These are phyloP conservation scores for Buathra laborator DNA, from an alignment of 2,888 invertebrate genomes.

Conservation along the genomic window DNA sequence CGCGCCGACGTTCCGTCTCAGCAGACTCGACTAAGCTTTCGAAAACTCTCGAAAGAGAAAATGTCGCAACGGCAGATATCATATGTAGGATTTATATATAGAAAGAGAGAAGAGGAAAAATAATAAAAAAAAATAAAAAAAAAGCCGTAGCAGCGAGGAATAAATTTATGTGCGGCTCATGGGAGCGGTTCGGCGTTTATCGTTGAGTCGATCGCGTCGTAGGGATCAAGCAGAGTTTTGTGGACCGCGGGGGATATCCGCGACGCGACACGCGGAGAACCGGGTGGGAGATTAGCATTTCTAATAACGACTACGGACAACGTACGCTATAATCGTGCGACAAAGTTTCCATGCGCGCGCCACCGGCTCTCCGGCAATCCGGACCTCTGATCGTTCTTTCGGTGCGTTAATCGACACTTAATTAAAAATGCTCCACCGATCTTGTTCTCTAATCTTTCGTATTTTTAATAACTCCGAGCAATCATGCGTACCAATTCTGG, in stretches of 20 bases:
- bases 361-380: not conserved
- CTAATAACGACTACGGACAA: conserved; percentile 59
- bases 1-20: not conserved
- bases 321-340: not conserved
- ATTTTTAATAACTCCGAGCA: not conserved
- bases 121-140: not conserved
- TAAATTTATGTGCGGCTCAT: conserved; percentile 6
- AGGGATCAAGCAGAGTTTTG: conserved; percentile 4
- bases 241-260: not conserved
- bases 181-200: conserved; percentile 16
- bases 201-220: conserved; percentile 18
- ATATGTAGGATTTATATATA: conserved; percentile 33
- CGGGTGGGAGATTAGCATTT: conserved; percentile 68
- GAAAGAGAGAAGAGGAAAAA: not conserved
- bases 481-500: not conserved
- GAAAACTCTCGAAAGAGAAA: not conserved
- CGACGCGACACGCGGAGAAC: not conserved
- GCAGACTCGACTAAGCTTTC: not conserved
- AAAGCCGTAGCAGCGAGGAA: not conserved
- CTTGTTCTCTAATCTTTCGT: not conserved
- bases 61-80: not conserved
- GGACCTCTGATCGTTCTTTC: not conserved
- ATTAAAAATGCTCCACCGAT: not conserved
- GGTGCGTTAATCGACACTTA: not conserved
- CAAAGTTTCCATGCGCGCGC: not conserved